Percentiles rank a stretch among this genome's conserved stretches.
phyloP scores from a whole-genome alignment of 1,140 invertebrate genomes.

The Drosophila trapezifrons region DNA sequence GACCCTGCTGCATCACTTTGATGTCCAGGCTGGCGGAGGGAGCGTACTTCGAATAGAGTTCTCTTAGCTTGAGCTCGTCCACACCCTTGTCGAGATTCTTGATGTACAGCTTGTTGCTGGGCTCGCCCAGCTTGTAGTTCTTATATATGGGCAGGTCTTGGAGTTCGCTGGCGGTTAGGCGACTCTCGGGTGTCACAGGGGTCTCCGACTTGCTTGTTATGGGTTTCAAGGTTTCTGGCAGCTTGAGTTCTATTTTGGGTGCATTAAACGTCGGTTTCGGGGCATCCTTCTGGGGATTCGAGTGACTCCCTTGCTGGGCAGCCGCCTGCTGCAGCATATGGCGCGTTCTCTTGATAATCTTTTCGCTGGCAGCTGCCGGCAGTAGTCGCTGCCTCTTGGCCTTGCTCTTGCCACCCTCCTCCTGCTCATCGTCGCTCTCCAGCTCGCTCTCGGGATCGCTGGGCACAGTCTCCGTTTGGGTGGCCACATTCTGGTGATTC shows the following conservation, averaged over 20 bases:
- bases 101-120: constrained; percentile 93
- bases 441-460: constrained; percentile 84
- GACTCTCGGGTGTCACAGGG: constrained; percentile 48
- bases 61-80: constrained; percentile 89
- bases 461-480: constrained; percentile 46
- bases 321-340: constrained; percentile 59
- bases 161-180: constrained; percentile 90
- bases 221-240: constrained; percentile 28
- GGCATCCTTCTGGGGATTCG: background rate
- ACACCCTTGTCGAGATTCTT: constrained; percentile 96
- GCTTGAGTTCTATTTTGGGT: constrained; percentile 57
- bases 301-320: constrained; percentile 6
- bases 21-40: constrained; percentile 83
- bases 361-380: background rate
- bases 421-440: constrained; percentile 87
- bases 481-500: constrained; percentile 12
- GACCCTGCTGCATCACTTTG: constrained; percentile 95
- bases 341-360: constrained; percentile 48
- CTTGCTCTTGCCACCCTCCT: constrained; percentile 3
- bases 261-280: constrained; percentile 7
- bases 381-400: constrained; percentile 86
- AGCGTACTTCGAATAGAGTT: constrained; percentile 91
- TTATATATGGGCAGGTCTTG: constrained; percentile 92
- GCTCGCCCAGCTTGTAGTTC: constrained; percentile 92
- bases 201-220: background rate